These are phyloP conservation scores for Erinaceus europaeus DNA, from an alignment of 2,113 vertebrate species.

Conservation along the genomic window DNA sequence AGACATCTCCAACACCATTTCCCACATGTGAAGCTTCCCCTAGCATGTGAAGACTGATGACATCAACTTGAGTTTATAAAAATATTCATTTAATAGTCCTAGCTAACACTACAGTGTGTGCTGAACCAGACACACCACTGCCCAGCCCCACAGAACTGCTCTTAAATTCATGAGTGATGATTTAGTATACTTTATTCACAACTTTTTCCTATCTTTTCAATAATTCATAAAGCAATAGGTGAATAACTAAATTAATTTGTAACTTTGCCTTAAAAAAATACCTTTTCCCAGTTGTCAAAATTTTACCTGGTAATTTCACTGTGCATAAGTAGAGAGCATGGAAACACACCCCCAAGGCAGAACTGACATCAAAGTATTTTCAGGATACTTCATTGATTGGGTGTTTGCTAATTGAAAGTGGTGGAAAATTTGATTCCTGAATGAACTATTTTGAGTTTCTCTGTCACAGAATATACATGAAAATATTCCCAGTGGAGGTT, in stretches of 20 bases:
- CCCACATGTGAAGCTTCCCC: too few species aligned
- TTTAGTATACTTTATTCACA: background rate
- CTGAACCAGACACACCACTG: too few species aligned
- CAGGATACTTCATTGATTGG: background rate
- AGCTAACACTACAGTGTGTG: too few species aligned
- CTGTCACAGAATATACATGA: background rate
- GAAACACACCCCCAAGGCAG: background rate
- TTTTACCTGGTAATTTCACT: conserved; percentile 3
- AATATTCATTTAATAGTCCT: too few species aligned
- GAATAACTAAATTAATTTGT: background rate
- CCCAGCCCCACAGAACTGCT: background rate
- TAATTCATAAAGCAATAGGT: background rate
- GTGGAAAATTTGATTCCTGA: background rate
- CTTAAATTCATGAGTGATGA: background rate
- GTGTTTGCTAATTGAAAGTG: background rate
- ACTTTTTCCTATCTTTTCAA: background rate
- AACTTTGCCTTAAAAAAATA: background rate
- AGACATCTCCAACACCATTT: too few species aligned
- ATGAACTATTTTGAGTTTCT: background rate
- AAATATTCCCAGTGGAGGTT: background rate
- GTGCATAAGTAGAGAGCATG: background rate
- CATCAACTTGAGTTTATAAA: too few species aligned
- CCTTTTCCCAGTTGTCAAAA: background rate
- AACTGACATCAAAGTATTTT: background rate
- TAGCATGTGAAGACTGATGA: too few species aligned